These are phyloP conservation scores for Bovichtus variegatus DNA, from an alignment of 2,797 vertebrate species.

Conservation along the genomic window DNA sequence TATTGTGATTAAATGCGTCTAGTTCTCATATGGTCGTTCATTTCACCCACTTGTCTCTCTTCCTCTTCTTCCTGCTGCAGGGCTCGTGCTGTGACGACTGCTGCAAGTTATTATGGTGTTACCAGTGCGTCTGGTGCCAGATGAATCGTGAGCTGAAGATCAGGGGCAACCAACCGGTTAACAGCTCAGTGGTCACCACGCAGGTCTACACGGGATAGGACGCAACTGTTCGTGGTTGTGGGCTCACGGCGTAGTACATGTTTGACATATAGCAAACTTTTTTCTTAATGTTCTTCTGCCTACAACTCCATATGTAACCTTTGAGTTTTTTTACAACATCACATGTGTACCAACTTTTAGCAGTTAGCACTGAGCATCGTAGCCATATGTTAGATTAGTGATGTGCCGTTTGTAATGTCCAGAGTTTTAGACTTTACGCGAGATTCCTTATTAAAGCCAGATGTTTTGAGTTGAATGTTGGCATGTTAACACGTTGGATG, in stretches of 20 bases:
- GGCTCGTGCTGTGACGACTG: constrained; percentile 79
- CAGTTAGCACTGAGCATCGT: neutral
- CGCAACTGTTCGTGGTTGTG: rapidly evolving
- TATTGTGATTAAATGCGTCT: too few species aligned
- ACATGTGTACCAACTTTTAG: neutral
- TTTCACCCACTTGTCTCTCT: too few species aligned
- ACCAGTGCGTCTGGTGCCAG: constrained; percentile 78
- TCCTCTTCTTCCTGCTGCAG: constrained; percentile 44
- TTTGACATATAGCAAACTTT: neutral
- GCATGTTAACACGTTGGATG: neutral
- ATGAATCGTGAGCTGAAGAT: constrained; percentile 80
- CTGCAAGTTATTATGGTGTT: constrained; percentile 67
- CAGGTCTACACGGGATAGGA: constrained; percentile 29
- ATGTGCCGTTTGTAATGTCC: neutral
- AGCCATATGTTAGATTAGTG: rapidly evolving
- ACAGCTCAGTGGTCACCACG: constrained; percentile 52
- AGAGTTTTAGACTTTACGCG: neutral
- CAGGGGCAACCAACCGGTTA: rapidly evolving
- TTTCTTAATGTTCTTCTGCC: neutral
- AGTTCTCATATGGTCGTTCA: too few species aligned
- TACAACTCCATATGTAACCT: neutral
- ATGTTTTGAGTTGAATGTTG: neutral
- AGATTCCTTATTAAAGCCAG: neutral
- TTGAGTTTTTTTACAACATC: neutral
- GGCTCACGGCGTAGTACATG: neutral